Conservation (phyloP, 2,113 vertebrate genomes). For the Pluvialis apricaria region DNA sequence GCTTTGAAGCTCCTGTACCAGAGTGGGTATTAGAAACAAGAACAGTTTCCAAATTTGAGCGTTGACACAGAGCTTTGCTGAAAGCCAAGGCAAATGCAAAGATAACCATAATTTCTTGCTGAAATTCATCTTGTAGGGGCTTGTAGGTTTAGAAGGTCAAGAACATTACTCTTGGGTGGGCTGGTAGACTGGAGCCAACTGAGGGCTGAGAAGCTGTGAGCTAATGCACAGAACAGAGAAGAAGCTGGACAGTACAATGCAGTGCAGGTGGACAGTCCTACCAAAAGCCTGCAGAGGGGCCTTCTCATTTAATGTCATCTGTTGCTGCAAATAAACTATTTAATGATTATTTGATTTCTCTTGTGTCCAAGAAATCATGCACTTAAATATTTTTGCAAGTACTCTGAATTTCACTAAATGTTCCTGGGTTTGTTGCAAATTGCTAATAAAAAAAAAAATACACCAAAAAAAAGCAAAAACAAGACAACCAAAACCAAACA, state of each 20-base stretch:
- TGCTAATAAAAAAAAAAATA: neutral
- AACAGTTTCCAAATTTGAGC: neutral
- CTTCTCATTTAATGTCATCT: neutral
- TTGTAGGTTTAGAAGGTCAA: neutral
- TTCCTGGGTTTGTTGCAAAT: neutral
- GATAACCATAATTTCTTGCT: neutral
- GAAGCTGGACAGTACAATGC: neutral
- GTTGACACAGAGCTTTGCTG: neutral
- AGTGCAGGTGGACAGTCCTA: neutral
- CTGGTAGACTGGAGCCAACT: neutral
- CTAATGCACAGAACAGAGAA: neutral
- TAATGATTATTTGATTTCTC: neutral
- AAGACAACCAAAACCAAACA: too few species aligned
- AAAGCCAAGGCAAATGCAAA: neutral
- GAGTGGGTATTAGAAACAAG: neutral
- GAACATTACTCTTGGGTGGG: neutral
- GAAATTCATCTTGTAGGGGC: neutral
- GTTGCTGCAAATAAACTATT: neutral
- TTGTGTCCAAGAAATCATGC: neutral
- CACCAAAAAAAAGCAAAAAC: too few species aligned
- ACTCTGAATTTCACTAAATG: neutral
- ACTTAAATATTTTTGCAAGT: neutral
- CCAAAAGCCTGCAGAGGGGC: neutral
- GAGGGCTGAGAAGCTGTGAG: neutral
- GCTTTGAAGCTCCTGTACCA: neutral